phyloP scores from a whole-genome alignment of 2,888 invertebrate species.

The Xylota segnis region DNA sequence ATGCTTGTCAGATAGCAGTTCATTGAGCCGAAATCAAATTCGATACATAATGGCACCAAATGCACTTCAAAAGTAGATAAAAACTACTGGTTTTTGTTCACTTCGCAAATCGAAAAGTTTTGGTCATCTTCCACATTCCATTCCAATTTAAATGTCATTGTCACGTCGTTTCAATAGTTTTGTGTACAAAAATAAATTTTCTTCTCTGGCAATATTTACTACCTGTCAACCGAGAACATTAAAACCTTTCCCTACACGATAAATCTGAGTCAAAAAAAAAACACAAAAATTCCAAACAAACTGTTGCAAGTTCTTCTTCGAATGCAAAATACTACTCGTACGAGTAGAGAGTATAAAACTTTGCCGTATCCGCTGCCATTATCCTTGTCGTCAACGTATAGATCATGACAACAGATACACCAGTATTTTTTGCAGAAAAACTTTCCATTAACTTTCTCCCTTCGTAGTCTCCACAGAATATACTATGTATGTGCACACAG shows the following conservation, averaged over 20 bases:
- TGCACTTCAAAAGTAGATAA: too few relatives aligned
- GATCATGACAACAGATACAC: conserved; percentile 13
- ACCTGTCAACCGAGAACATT: conserved; percentile 60
- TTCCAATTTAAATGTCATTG: conserved; percentile 24
- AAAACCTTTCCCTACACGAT: conserved; percentile 23
- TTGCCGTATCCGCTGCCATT: conserved; percentile 3
- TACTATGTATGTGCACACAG: too few relatives aligned
- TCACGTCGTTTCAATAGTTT: background rate
- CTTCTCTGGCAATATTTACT: conserved; percentile 45
- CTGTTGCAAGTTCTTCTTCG: conserved; percentile 51
- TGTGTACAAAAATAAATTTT: conserved; percentile 26
- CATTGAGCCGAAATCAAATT: too few relatives aligned
- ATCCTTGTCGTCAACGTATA: conserved; percentile 12
- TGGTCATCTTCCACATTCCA: background rate
- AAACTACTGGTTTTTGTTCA: too few relatives aligned
- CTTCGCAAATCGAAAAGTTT: too few relatives aligned
- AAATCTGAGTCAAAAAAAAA: conserved; percentile 32
- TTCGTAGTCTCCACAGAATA: background rate
- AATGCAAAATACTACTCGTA: conserved; percentile 57
- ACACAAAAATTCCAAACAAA: conserved; percentile 29
- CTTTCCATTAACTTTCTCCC: conserved; percentile 31
- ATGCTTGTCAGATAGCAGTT: too few relatives aligned
- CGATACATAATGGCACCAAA: too few relatives aligned
- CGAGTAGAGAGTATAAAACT: conserved; percentile 23
- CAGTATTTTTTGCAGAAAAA: conserved; percentile 18